Conservation (phyloP, 2,113 vertebrate species). For the Macrotus californicus region DNA sequence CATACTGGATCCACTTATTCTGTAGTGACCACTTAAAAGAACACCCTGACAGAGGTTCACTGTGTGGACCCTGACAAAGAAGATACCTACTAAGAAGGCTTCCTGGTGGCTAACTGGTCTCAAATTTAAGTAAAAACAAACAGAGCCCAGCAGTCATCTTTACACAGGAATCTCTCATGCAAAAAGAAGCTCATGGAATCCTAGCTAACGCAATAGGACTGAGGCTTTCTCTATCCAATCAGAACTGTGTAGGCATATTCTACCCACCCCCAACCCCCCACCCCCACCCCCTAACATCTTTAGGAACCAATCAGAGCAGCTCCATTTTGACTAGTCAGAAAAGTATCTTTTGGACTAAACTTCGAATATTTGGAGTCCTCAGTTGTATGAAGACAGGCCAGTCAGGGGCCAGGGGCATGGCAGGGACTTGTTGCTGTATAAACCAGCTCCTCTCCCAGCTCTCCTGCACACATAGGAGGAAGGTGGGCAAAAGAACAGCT, state of each 20-base stretch:
- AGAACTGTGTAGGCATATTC: background rate
- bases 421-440: background rate
- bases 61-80: background rate
- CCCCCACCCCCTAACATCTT: background rate
- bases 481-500: too few species aligned
- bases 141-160: too few species aligned
- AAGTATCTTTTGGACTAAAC: background rate
- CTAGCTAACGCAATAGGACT: background rate
- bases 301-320: background rate
- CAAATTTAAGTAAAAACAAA: background rate
- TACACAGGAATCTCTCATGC: background rate
- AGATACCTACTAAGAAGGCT: background rate
- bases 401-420: background rate
- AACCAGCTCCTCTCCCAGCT: background rate
- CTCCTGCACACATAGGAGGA: too few species aligned
- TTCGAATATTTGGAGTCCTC: background rate
- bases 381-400: background rate
- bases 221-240: background rate
- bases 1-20: background rate
- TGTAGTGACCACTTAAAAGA: background rate
- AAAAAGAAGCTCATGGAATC: background rate
- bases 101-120: background rate
- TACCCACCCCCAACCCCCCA: too few species aligned
- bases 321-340: background rate
- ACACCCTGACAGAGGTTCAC: background rate